These are phyloP conservation scores for Gallirallus australis DNA, from an alignment of 2,797 vertebrate species.

Conservation along the genomic window DNA sequence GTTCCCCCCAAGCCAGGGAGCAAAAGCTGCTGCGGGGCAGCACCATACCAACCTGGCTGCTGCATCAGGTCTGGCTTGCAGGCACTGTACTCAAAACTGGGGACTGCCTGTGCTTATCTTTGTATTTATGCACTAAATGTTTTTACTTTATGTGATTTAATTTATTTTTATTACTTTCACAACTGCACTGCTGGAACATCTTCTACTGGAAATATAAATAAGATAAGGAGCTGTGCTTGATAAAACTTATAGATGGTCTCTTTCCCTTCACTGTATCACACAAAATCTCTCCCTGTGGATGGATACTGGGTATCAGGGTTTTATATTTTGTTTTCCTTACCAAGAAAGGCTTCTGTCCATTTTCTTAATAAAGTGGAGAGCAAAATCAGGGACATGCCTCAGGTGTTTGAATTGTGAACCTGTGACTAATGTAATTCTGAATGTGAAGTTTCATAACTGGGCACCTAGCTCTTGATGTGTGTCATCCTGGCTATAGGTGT, in stretches of 20 bases:
- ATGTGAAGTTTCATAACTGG: neutral
- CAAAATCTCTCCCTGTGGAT: neutral
- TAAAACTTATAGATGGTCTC: neutral
- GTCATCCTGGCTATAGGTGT: neutral
- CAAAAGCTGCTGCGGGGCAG: neutral
- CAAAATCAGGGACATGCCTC: neutral
- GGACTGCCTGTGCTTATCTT: neutral
- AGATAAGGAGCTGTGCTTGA: neutral
- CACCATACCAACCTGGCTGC: accelerated
- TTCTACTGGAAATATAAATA: neutral
- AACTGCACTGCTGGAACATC: neutral
- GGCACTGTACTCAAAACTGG: neutral
- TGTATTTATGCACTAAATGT: neutral
- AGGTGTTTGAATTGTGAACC: neutral
- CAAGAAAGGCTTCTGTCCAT: neutral
- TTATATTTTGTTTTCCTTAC: neutral
- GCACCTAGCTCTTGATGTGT: neutral
- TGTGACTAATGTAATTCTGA: neutral
- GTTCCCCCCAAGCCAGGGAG: neutral
- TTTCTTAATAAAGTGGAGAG: neutral
- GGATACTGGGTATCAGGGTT: neutral
- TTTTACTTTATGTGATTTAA: neutral
- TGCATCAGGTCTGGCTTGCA: neutral
- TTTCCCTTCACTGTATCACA: accelerated
- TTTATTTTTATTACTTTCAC: neutral